Conservation (phyloP, 1,140 invertebrate species). For the Centruroides sculpturatus region DNA sequence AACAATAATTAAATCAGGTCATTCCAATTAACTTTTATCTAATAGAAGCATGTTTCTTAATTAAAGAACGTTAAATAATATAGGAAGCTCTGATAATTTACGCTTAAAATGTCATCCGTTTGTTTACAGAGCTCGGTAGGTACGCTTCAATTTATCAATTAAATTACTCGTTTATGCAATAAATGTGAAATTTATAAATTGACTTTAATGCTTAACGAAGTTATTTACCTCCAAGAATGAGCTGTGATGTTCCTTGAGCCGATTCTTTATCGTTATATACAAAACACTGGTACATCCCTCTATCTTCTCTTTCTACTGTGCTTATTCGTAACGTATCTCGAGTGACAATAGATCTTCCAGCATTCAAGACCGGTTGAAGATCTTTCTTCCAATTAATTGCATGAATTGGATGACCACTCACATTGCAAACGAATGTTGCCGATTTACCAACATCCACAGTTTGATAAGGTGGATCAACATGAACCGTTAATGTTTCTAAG, state of each 20-base stretch:
- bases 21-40: too few relatives aligned
- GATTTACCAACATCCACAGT: slow-evolving; percentile 12
- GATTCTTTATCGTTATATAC: slow-evolving; percentile 56
- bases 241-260: slow-evolving; percentile 51
- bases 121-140: too few relatives aligned
- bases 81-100: too few relatives aligned
- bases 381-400: slow-evolving; percentile 86
- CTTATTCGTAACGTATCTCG: slow-evolving; percentile 23
- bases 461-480: slow-evolving; percentile 5
- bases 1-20: too few relatives aligned
- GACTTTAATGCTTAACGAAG: neutral
- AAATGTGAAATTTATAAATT: too few relatives aligned
- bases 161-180: too few relatives aligned
- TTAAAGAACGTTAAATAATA: too few relatives aligned
- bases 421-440: slow-evolving; percentile 23
- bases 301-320: slow-evolving; percentile 66
- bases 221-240: slow-evolving; percentile 29
- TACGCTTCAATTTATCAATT: too few relatives aligned
- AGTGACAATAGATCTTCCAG: slow-evolving; percentile 3
- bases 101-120: too few relatives aligned
- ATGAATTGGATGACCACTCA: slow-evolving; percentile 64
- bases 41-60: too few relatives aligned
- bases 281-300: slow-evolving; percentile 63
- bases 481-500: slow-evolving; percentile 9
- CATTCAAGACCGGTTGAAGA: slow-evolving; percentile 39